Percentiles rank a stretch among this genome's conserved stretches.
Evolutionary conservation across 2,113 vertebrate species (phyloP).

Genomic region (Gorsachius goisagi): DNA sequence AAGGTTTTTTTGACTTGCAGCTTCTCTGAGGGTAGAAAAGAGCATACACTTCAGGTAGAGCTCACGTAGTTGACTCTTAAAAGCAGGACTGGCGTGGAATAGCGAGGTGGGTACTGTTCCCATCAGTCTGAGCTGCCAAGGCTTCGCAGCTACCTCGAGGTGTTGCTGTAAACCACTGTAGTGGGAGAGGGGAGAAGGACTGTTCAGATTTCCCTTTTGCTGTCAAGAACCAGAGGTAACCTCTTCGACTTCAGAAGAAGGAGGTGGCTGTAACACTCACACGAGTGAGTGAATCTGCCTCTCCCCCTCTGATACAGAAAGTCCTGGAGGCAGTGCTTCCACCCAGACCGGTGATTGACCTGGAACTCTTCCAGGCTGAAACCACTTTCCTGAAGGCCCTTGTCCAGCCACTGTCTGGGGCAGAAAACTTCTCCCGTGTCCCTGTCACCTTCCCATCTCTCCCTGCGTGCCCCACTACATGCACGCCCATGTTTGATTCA

Average conservation of each 20-base stretch:
- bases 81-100: not conserved
- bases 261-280: not conserved
- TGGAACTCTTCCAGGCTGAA: not conserved
- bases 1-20: not conserved
- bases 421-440: not conserved
- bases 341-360: rapidly evolving
- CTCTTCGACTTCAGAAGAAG: not conserved
- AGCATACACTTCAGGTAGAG: not conserved
- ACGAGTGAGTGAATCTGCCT: not conserved
- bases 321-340: not conserved
- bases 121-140: not conserved
- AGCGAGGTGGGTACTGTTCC: not conserved
- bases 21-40: not conserved
- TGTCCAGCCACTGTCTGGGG: not conserved
- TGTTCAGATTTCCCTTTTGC: not conserved
- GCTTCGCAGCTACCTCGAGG: not conserved
- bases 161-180: not conserved
- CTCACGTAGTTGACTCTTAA: not conserved
- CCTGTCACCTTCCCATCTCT: not conserved
- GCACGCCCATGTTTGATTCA: not conserved
- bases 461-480: not conserved
- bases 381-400: not conserved
- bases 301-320: not conserved
- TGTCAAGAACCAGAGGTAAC: not conserved
- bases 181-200: not conserved